Conservation (phyloP, 2,797 vertebrate genomes). For the Halcyon badia region DNA sequence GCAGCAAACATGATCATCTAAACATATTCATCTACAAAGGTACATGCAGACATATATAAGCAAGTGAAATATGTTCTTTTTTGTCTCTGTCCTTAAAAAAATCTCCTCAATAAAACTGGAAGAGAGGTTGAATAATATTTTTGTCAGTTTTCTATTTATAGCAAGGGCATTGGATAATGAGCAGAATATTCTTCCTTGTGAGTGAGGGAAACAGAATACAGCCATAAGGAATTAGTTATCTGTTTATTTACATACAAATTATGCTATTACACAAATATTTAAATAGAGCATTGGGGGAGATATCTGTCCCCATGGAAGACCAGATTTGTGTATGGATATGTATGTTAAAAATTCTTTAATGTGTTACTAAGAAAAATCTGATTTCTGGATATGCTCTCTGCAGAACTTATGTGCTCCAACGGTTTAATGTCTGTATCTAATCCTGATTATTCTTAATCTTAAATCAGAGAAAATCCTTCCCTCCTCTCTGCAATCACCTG, state of each 20-base stretch:
- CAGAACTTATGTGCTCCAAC: not conserved
- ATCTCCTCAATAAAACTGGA: not conserved
- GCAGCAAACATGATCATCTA: not conserved
- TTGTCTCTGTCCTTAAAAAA: not conserved
- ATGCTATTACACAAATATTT: not conserved
- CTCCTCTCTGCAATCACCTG: constrained; percentile 7
- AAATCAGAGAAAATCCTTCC: constrained; percentile 45
- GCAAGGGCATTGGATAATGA: not conserved
- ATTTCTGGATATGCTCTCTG: not conserved
- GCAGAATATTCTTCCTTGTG: not conserved
- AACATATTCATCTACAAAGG: not conserved
- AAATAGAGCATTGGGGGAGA: not conserved
- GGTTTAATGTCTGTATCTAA: constrained; percentile 15
- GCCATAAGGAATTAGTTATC: not conserved
- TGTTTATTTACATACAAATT: not conserved
- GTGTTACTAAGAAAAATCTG: not conserved
- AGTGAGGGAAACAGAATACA: not conserved
- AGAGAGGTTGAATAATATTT: not conserved
- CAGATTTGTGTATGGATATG: not conserved
- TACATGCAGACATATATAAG: not conserved
- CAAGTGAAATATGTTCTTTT: not conserved
- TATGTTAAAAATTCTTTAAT: not conserved
- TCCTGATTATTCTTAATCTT: constrained; percentile 62
- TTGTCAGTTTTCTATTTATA: not conserved
- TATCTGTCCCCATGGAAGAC: not conserved